Base-by-base conservation (phyloP, 2,888 invertebrate genomes). In the Scrobipalpa costella region DNA sequence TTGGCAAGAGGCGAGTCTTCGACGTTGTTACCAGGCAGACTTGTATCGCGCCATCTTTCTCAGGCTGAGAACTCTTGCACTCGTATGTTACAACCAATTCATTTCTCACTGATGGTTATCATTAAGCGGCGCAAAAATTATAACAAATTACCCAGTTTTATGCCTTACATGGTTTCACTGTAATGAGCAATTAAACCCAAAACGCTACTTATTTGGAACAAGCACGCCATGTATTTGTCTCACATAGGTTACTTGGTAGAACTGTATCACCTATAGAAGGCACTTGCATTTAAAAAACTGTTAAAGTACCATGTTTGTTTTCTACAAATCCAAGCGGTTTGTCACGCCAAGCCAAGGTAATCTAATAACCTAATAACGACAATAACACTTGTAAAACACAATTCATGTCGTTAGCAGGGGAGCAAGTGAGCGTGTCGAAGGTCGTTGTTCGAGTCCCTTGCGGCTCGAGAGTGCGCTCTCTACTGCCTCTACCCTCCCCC, bases 391-490 rank as follows among this genome's bases (percentile, higher is more conserved):
- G 19, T 38, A 59, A 27, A 27, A 44, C 21, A 44, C 21, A 59
- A 44, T 34, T 61, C 17, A 49, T 52, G 34, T 62, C 21, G 38
- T 66, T 66, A 62, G 65, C 65, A 69, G 65, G 70, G 67, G 66
- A 70, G 66, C 65, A 68, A 67, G 68, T 64, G 68, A 70, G 71
- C 69, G 69, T 71, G 71, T 71, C 71, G 72, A 73, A 72, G 73
- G 73, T 73, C 74, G 71, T 69, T 72, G 73, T 68, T 63, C 60
- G 67, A 52, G 49, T 61, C 69, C 69, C 63, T 62, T 63, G 61
- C 57, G 66, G 64, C 62, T 65, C 49, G 27, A 50, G 50, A 27
- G n/a, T 19, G 49, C 49, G 17, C 49, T 49, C 17, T 49, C 19
- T 17, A 33, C 27, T 5, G 66, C 64, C 68, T 21, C 36, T 11